These are phyloP conservation scores for Dermolepida albohirtum DNA, from an alignment of 2,888 invertebrate species.

Conservation along the genomic window DNA sequence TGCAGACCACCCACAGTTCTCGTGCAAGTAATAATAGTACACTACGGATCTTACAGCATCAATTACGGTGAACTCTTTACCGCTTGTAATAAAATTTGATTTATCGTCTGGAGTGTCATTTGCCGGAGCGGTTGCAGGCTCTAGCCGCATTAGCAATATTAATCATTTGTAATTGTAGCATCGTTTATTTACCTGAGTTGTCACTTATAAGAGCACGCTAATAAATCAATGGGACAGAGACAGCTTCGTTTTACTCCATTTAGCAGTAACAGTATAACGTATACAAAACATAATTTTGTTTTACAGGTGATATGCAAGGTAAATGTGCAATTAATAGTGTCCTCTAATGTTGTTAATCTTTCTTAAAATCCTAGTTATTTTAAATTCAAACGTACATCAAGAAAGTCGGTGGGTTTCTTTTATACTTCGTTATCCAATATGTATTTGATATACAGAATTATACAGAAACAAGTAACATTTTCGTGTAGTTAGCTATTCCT, in stretches of 20 bases:
- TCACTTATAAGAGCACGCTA: slow-evolving; percentile 28
- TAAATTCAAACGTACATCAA: no score
- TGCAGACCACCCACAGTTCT: slow-evolving; percentile 29
- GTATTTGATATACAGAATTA: no score
- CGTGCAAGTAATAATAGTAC: slow-evolving; percentile 19
- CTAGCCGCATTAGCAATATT: slow-evolving; percentile 37
- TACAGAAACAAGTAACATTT: no score
- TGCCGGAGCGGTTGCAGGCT: slow-evolving; percentile 15
- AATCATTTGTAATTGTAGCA: slow-evolving; percentile 41
- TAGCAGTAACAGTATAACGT: not conserved
- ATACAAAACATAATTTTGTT: no score
- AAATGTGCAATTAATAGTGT: no score
- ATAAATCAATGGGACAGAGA: slow-evolving; percentile 17
- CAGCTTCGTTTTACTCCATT: slow-evolving; percentile 16
- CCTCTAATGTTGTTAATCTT: no score
- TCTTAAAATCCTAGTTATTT: no score
- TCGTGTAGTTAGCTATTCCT: no score
- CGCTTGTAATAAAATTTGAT: slow-evolving; percentile 29
- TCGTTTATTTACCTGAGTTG: slow-evolving; percentile 36
- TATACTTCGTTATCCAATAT: no score
- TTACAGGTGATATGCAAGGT: no score
- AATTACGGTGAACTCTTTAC: slow-evolving; percentile 21
- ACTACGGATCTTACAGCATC: slow-evolving; percentile 11
- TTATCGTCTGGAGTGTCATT: slow-evolving; percentile 28
- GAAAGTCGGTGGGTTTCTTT: no score